Base-by-base conservation (phyloP, 1,140 invertebrate species). In the Scaptomyza hsui region DNA sequence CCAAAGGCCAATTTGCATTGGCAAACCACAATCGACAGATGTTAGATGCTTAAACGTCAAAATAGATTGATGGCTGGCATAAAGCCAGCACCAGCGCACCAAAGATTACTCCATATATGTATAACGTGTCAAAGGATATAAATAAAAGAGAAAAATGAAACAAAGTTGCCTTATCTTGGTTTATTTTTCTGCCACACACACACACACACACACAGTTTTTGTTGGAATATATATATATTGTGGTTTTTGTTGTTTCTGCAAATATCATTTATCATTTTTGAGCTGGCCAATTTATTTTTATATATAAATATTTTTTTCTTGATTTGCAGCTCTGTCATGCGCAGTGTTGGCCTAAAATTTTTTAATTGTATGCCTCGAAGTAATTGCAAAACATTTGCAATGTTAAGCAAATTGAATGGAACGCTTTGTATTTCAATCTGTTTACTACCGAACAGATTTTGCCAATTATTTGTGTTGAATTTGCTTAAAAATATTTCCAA, bases 81-180 rank as follows among this genome's bases (percentile, higher is more conserved):
- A 26, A 10, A 44, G 21, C n/a, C 44, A 48, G 49, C 32, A 37
- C n/a, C n/a, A n/a, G 18, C 10, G 16, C 24, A 56, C 29, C 37
- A 16, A 35, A 26, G 24, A 56, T 64, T 57, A 51, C 35, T 37
- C 53, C 26, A 61, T 47, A 56, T 75, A 56, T 75, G 44, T 42
- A 56, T 57, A 75, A 65, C 53, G 24, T 65, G 71, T 52, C 59
- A 44, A 60, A n/a, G 21, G 55, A 75, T 76, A 24, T 16, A 26
- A 59, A 21, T 6, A 24, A 47, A 35, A 69, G n/a, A 41, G 56
- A 26, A 32, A 47, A 72, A 55, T 39, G 12, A 48, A 32, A 47
- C 26, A n/a, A 49, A 19, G 4, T 12, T 4, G 15, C 6, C 4
- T 15, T 19, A 19, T 55, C 19, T 12, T 32, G 15, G 18, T 18